Evolutionary conservation across 2,888 invertebrate species (phyloP).

Genomic region (Plagiodera versicolora): DNA sequence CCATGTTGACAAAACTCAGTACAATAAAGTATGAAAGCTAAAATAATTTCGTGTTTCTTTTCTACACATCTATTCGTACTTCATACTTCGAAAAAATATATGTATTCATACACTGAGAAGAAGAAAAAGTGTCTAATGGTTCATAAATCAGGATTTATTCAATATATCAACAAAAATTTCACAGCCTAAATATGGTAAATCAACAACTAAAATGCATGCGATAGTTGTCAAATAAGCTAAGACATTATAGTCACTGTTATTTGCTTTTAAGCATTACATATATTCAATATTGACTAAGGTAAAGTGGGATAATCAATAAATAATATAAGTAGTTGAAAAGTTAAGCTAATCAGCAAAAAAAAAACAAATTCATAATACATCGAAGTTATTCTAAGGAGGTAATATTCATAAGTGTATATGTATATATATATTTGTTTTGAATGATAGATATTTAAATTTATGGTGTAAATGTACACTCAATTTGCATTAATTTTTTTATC

Average conservation of each 20-base stretch:
- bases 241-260: background rate
- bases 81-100: too few relatives aligned
- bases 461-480: too few relatives aligned
- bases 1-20: constrained; percentile 63
- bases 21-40: constrained; percentile 60
- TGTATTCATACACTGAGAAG: too few relatives aligned
- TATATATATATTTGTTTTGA: too few relatives aligned
- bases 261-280: background rate
- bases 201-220: constrained; percentile 19
- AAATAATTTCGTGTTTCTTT: constrained; percentile 40
- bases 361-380: background rate
- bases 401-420: too few relatives aligned
- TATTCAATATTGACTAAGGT: background rate
- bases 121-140: too few relatives aligned
- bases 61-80: background rate
- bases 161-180: constrained; percentile 15
- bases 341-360: background rate
- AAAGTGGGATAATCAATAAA: background rate
- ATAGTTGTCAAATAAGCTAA: background rate
- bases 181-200: constrained; percentile 27
- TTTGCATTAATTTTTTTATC: too few relatives aligned
- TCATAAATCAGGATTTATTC: constrained; percentile 20
- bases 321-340: background rate
- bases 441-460: too few relatives aligned
- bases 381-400: too few relatives aligned